Evolutionary conservation across 2,797 vertebrate genomes (phyloP), one percentile per base, ranked within the genome.

Genomic region (Tachyglossus aculeatus): DNA sequence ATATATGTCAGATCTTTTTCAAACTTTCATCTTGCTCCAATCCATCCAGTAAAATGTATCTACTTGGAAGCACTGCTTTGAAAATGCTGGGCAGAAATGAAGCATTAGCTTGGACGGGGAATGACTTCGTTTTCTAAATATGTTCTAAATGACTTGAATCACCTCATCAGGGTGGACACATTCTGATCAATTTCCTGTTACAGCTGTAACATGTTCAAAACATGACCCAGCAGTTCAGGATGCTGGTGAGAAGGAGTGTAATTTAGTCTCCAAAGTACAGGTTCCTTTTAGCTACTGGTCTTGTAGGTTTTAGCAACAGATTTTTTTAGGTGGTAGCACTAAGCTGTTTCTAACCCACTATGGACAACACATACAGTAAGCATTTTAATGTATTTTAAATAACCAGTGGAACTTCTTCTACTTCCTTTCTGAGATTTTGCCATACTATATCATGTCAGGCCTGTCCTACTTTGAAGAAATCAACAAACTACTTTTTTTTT

Each of bases 391-490:
- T 9, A 3, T 37, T 59, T 73, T 34, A 39, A 47, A 51, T 51
- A 74, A 50, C 25, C 38, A 7, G 7, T 50, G 29, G 14, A 24
- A 40, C 11, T 63, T 73, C 36, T 18, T 36, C 61, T 55, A 62
- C 71, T 78, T 84, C 81, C 71, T 74, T 60, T 70, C 36, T 52
- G 14, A 60, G 58, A 56, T 32, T 54, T 33, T 24, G 25, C 31
- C 16, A 6, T 5, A 66, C 10, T 56, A 56, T 47, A 45, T 7
- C 22, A 10, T 3, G 47, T n/a, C 22, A 39, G 11, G 5, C n/a
- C 25, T 59, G 40, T n/a, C n/a, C 14, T 32, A 37, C 54, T 67
- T 36, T 60, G 39, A 67, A 71, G 37, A 71, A 61, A 51, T n/a
- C n/a, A n/a, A n/a, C n/a, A n/a, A n/a, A n/a, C n/a, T n/a, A n/a